Evolutionary conservation across 2,113 vertebrate species (phyloP).

Genomic region (Psettodes erumei): DNA sequence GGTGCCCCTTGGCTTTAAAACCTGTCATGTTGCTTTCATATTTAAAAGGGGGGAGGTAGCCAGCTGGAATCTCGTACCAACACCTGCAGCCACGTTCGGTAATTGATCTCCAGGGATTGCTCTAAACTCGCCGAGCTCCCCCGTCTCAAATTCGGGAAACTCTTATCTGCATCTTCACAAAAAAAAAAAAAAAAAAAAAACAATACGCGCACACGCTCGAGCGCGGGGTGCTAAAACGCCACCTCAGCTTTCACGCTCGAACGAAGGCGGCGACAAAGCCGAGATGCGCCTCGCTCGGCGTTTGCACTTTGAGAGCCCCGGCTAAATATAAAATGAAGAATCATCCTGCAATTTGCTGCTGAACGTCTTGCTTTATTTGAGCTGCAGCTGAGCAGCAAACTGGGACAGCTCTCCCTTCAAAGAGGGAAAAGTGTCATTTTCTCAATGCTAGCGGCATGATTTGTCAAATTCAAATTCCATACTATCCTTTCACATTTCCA

Average conservation of each 20-base stretch:
- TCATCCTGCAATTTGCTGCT: neutral
- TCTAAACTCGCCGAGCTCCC: slow-evolving; percentile 24
- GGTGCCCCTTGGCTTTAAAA: slow-evolving; percentile 20
- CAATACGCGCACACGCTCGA: neutral
- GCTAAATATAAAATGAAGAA: slow-evolving; percentile 1
- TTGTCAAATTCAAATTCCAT: neutral
- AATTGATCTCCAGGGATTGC: slow-evolving; percentile 56
- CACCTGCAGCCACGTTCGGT: slow-evolving; percentile 44
- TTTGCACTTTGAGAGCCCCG: neutral
- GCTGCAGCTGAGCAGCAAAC: neutral
- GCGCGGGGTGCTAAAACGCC: neutral
- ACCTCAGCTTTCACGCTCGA: slow-evolving; percentile 15
- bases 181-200: no score
- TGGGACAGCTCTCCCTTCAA: neutral
- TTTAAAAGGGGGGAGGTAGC: neutral
- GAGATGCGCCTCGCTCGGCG: slow-evolving; percentile 11
- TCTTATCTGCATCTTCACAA: slow-evolving; percentile 48
- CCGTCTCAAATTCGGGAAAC: slow-evolving; percentile 37
- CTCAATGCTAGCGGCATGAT: neutral
- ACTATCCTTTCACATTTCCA: neutral
- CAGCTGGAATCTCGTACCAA: slow-evolving; percentile 43
- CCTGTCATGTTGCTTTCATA: slow-evolving; percentile 39
- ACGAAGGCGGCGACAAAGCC: neutral
- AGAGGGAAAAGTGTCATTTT: neutral
- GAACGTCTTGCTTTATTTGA: neutral